Base-by-base conservation (phyloP, 2,797 vertebrate species). In the Rallus crepitans region DNA sequence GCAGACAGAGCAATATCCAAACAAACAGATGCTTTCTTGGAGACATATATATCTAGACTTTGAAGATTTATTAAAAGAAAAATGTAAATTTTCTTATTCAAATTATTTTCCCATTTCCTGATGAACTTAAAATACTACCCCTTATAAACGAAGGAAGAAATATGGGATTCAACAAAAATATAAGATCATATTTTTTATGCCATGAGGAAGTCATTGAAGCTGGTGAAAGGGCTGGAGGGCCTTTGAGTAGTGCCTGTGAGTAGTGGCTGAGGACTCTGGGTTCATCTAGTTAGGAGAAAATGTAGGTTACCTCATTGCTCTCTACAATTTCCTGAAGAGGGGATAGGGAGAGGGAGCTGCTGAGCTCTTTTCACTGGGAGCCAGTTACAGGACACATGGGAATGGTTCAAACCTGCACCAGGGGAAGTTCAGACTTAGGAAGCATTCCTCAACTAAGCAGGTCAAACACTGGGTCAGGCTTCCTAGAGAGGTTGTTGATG, bases 351-450 rank as follows among this genome's bases (percentile, higher is more conserved):
- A 55, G 9, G 17, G 9, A 71, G 5, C 1, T 48, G 40, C 25
- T 59, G 50, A 76, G 8, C 7, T 35, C 42, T 50, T 50, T 31
- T 66, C 15, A 15, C 39, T 47, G 23, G 7, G 2, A 37, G 39
- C 12, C 39, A 15, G 35, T 21, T 24, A 27, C 6, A 61, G 30
- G 13, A 33, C 6, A 0, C 1, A 0, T 18, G 25, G 14, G 16
- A 76, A 50, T 50, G 6, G 5, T 2, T 60, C n/a, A 61, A 21
- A 73, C 47, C 19, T 77, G 21, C 3, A 3, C 12, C 15, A 48
- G 9, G 15, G 23, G 13, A 75, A 2, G 15, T 57, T 75, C 53
- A 28, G 12, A n/a, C 24, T 33, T 14, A n/a, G 47, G 63, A 86
- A 82, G 10, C 47, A 39, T 45, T 80, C 21, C 12, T 18, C 59